A percentile compares a stretch with the other conserved stretches of the same genome.
Conservation (phyloP, 2,888 invertebrate species). For the Monopis laevigella region DNA sequence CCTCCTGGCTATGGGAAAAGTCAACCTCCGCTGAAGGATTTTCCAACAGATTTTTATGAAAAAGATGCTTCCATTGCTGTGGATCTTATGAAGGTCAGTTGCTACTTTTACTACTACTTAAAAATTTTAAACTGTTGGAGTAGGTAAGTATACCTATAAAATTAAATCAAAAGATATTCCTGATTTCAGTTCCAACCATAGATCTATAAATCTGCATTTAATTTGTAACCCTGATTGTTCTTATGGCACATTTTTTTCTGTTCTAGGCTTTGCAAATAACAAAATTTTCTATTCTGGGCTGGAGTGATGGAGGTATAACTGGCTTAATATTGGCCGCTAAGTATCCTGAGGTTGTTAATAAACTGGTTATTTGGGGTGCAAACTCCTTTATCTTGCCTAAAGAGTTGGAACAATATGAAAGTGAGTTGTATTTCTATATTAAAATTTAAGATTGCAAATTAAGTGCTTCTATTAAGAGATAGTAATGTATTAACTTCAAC, state of each 20-base stretch:
- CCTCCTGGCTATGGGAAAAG: conserved; percentile 90
- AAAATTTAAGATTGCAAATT: too few relatives aligned
- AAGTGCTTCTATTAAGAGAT: too few relatives aligned
- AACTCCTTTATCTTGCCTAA: conserved; percentile 77
- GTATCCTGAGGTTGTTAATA: conserved; percentile 72
- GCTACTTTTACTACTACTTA: background rate
- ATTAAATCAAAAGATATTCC: background rate
- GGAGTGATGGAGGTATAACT: conserved; percentile 90
- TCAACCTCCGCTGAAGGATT: conserved; percentile 79
- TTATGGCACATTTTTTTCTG: background rate
- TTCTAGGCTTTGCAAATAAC: conserved; percentile 67
- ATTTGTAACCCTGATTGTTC: background rate
- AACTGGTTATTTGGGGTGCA: conserved; percentile 81
- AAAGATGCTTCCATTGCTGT: conserved; percentile 78
- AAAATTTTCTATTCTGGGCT: conserved; percentile 83
- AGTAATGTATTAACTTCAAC: too few relatives aligned
- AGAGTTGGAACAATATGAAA: conserved; percentile 71
- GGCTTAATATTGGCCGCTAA: conserved; percentile 80
- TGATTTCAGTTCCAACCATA: background rate
- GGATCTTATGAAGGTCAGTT: conserved; percentile 72
- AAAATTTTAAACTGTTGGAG: background rate
- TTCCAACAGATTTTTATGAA: conserved; percentile 74
- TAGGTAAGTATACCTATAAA: background rate
- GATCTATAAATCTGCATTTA: background rate
- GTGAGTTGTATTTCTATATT: conserved; percentile 41